A percentile compares a stretch with the other conserved stretches of the same genome.
These are phyloP conservation scores for Adineta ricciae DNA, from an alignment of 2,888 invertebrate genomes.

Conservation along the genomic window DNA sequence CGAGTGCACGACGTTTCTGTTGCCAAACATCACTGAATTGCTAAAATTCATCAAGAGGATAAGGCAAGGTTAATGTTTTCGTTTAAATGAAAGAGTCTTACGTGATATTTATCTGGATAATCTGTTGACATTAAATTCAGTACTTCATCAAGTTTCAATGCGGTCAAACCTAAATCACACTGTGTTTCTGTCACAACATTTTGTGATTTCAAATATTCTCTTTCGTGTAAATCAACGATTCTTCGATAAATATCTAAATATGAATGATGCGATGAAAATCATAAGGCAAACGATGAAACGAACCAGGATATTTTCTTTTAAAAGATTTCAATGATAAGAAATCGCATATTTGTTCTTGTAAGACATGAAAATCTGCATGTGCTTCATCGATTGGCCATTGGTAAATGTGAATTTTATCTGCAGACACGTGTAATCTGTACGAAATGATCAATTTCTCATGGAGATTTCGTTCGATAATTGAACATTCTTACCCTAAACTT, in stretches of 20 bases:
- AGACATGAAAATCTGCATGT: slow-evolving; percentile 71
- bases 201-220: slow-evolving; percentile 70
- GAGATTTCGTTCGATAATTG: not conserved
- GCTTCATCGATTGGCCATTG: slow-evolving; percentile 67
- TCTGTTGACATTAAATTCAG: slow-evolving; percentile 87
- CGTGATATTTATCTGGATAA: slow-evolving; percentile 86
- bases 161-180: slow-evolving; percentile 85
- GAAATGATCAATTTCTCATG: no score
- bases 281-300: not conserved
- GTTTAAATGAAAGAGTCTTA: not conserved
- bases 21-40: slow-evolving; percentile 17
- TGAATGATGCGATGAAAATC: not conserved
- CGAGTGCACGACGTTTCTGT: not conserved
- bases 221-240: slow-evolving; percentile 76
- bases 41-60: not conserved
- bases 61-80: not conserved
- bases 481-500: not conserved
- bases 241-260: slow-evolving; percentile 70
- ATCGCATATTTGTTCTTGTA: slow-evolving; percentile 88
- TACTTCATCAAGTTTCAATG: slow-evolving; percentile 79
- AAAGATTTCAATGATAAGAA: slow-evolving; percentile 89
- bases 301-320: slow-evolving; percentile 65
- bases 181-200: slow-evolving; percentile 72
- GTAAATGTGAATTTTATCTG: slow-evolving; percentile 81
- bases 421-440: slow-evolving; percentile 50